Conservation (phyloP, 2,888 invertebrate species). For the Balanococcus diminutus region DNA sequence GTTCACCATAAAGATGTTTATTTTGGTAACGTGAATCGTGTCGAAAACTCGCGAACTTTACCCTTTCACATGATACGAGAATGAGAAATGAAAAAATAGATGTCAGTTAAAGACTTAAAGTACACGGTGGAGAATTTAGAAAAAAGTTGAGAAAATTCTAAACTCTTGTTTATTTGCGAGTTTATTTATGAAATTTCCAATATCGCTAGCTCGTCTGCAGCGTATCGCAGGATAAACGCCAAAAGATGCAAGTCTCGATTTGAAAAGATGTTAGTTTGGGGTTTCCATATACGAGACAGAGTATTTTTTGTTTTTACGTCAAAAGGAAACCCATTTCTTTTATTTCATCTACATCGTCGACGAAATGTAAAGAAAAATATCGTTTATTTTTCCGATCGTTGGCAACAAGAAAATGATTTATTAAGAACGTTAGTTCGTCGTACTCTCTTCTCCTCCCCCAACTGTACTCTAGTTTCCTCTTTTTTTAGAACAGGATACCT, state of each 20-base stretch:
- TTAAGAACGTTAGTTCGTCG: background rate
- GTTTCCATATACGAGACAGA: background rate
- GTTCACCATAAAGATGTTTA: background rate
- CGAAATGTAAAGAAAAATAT: slow-evolving; percentile 25
- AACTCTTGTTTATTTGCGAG: background rate
- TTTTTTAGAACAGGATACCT: background rate
- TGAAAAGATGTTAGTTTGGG: background rate
- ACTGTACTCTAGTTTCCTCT: background rate
- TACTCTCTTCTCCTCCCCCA: background rate
- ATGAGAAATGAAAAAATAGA: background rate
- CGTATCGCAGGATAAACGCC: background rate
- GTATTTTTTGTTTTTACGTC: slow-evolving; percentile 15
- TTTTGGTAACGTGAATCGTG: background rate
- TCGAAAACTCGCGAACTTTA: background rate
- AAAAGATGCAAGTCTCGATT: background rate
- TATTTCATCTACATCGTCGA: background rate
- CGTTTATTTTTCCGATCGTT: slow-evolving; percentile 5
- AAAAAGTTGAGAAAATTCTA: background rate
- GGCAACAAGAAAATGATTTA: slow-evolving; percentile 13
- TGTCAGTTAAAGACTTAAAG: too few species aligned
- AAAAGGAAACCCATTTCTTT: slow-evolving; percentile 10
- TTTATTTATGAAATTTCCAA: background rate
- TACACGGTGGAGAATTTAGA: too few species aligned
- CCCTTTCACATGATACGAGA: too few species aligned
- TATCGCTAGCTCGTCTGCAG: background rate